Evolutionary conservation across 2,888 invertebrate species (phyloP), one percentile per base, ranked within the genome.

Genomic region (Craniophora ligustri): DNA sequence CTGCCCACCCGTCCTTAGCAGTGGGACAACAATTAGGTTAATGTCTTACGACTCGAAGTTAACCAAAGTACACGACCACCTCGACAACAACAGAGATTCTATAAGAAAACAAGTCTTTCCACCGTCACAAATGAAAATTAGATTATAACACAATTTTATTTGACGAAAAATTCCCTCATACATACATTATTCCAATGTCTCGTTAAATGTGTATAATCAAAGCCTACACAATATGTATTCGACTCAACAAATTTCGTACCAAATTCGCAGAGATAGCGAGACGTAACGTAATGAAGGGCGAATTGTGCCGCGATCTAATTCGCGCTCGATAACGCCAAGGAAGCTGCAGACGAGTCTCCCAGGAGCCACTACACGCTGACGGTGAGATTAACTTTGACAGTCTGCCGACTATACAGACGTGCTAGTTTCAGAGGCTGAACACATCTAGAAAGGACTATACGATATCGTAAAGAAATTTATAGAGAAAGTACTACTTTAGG

Each of bases 301-400:
- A 60, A 67, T 60, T 53, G 47, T 51, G 21, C 5, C n/a, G 34
- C 23, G 41, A 61, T 53, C 47, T 42, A 65, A 65, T 67, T 59
- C 60, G 40, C 41, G 41, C 26, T 45, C 39, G 53, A 60, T 71
- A 55, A 53, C n/a, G 38, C 32, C 45, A 16, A 57, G 30, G 46
- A 35, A 19, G 26, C 26, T 32, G 10, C 32, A 34, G 6, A 55
- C 31, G 41, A 45, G 26, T 6, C 15, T 39, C 36, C 1, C 13
- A 30, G 11, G 35, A n/a, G n/a, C 26, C n/a, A 15, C 10, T 8
- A 19, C n/a, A 19, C 14, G 14, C 13, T 41, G 38, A 15, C 19
- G 16, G 28, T 26, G 30, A 16, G n/a, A 42, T 34, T 6, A 19
- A 47, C 19, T 42, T 55, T 19, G 38, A 42, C 55, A 38, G 55